Base-by-base conservation (phyloP, 2,888 invertebrate genomes). In the Acleris holmiana region DNA sequence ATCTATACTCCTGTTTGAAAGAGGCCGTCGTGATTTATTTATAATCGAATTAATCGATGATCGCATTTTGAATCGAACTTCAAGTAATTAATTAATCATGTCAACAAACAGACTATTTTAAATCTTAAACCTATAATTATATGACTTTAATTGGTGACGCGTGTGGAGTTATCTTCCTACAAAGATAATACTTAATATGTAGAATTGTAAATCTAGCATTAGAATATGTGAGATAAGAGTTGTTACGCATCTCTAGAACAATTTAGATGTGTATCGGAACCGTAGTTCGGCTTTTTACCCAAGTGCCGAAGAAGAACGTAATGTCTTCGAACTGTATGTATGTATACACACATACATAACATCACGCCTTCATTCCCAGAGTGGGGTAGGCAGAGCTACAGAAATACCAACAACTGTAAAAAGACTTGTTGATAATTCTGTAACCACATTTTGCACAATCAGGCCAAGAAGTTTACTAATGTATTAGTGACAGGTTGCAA, bases 1-100 rank as follows among this genome's bases (percentile, higher is more conserved):
- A 68, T 68, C 68, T 68, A n/a, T n/a, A 67, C 63, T 64, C 68
- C 64, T 67, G 59, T 56, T 48, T 60, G 48, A 60, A 61, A 66
- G 58, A 58, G 15, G 47, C 59, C 59, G 59, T 25, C 58, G 18
- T 54, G 61, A 68, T 63, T 68, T 68, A 67, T 67, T 67, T 54
- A 54, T 29, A 58, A 68, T 67, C 64, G 67, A 68, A 35, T 67
- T 59, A 64, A 56, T 48, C 41, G 59, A 62, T 56, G 53, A 40
- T 21, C 40, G 44, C 49, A 62, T 55, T 41, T 56, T 50, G 44
- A 62, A 55, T 66, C 49, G 55, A 56, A 56, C 29, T 62, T 62
- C 50, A 18, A n/a, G 44, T 62, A 62, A 62, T 62, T 40, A 62
- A 62, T 62, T 56, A 49, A 50, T 25, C 15, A 17, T 54, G 18